These are phyloP conservation scores for Nyctibius bracteatus DNA, from an alignment of 2,113 vertebrate genomes.

Conservation along the genomic window DNA sequence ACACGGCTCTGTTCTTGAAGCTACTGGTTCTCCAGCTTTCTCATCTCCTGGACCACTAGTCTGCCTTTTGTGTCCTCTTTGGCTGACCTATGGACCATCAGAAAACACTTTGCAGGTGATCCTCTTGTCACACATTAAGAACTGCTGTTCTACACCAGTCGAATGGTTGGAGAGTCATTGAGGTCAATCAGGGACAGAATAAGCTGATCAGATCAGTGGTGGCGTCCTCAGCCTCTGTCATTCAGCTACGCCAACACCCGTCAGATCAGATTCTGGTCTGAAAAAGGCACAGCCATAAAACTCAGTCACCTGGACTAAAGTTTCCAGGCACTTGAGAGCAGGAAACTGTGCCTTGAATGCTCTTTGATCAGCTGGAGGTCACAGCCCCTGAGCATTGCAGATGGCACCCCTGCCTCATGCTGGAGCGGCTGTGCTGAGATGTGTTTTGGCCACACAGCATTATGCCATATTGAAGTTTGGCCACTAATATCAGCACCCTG, in stretches of 20 bases:
- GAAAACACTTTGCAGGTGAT: neutral
- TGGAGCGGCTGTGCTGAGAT: neutral
- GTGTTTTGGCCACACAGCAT: neutral
- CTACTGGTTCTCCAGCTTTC: neutral
- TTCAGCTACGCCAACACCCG: neutral
- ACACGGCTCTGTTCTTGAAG: neutral
- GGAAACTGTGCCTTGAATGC: neutral
- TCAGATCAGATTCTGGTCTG: neutral
- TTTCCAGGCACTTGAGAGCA: neutral
- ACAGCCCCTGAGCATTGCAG: neutral
- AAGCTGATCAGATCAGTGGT: constrained; percentile 22
- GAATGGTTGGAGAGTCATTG: neutral
- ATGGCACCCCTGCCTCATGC: neutral
- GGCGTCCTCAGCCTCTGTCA: neutral
- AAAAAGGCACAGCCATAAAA: neutral
- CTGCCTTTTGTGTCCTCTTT: neutral
- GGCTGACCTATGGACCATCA: neutral
- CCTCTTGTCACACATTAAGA: neutral
- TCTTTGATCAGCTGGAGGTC: neutral
- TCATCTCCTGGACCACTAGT: neutral
- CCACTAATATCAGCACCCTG: accelerated
- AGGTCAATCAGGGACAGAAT: neutral
- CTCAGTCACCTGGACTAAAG: neutral
- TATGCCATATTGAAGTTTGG: neutral
- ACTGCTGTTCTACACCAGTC: neutral